Evolutionary conservation across 2,797 vertebrate species (phyloP), one percentile per base, ranked within the genome.

Genomic region (Falco rusticolus): DNA sequence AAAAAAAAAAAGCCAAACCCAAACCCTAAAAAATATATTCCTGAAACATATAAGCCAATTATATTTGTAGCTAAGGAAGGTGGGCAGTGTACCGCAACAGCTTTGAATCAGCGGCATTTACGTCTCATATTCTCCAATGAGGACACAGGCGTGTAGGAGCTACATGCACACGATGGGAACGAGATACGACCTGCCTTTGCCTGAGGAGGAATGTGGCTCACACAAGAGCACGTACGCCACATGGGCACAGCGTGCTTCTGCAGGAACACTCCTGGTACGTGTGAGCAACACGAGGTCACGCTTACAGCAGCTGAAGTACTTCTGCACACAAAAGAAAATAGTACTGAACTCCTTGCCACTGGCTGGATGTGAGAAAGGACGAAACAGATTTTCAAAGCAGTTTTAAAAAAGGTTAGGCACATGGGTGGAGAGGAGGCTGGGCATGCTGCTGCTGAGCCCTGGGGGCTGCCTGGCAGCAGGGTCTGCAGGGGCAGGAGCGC

Each of bases 381-480:
- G 77, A 28, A 87, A 39, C 4, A 69, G 60, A 19, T 39, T 78
- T 82, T 50, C 25, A 19, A 28, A 69, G 41, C 3, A 7, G 26
- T 29, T 82, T 56, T 47, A 33, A 7, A 26, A 51, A 33, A 15
- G 8, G 5, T 53, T 13, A 34, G 59, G 26, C 11, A 57, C 53
- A 65, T 24, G 37, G 0, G 0, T 0, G 47, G 33, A 33, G 76
- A 4, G 16, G 31, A 21, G 24, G 63, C 33, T 1, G 22, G 29
- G 50, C 9, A 3, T 0, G 21, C 9, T 7, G 31, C 4, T 10
- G 57, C 9, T 4, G 25, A 26, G 74, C 63, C 10, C 7, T 17
- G 43, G 43, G 43, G 43, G 43, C 43, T 8, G 43, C 43, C 16
- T 17, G 43, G 43, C 43, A 17, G 43, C 43, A 16, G 43, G 43